Evolutionary conservation across 2,113 vertebrate species (phyloP).

Genomic region (Gorsachius goisagi): DNA sequence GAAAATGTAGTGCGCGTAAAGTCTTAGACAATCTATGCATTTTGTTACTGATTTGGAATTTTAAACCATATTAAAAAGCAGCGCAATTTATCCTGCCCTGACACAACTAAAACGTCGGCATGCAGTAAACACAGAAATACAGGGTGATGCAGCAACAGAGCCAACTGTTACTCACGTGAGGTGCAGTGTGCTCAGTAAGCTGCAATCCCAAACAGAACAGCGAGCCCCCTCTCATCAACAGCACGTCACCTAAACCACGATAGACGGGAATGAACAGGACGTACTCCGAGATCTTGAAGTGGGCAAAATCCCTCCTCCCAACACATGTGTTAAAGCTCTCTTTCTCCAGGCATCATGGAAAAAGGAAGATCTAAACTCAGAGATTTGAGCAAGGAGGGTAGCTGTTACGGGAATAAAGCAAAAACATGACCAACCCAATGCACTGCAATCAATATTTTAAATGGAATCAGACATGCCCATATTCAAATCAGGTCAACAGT

Average conservation of each 20-base stretch:
- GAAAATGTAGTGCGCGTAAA: fast-evolving
- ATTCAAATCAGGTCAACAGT: conserved; percentile 42
- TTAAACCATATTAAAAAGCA: not conserved
- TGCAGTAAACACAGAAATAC: not conserved
- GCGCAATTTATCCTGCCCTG: not conserved
- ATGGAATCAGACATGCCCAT: not conserved
- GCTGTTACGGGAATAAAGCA: not conserved
- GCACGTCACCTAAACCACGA: not conserved
- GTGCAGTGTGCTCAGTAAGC: fast-evolving
- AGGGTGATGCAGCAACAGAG: not conserved
- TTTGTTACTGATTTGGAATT: not conserved
- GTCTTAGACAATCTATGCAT: no score
- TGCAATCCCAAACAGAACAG: not conserved
- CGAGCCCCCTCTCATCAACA: not conserved
- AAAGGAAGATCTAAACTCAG: not conserved
- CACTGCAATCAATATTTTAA: conserved; percentile 7
- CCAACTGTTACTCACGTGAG: not conserved
- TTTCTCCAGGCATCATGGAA: not conserved
- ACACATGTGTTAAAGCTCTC: fast-evolving
- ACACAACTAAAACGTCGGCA: not conserved
- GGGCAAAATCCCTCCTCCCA: not conserved
- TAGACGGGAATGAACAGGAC: not conserved
- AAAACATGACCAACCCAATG: not conserved
- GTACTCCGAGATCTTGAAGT: fast-evolving
- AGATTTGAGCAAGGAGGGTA: not conserved